These are phyloP conservation scores for Xestia ashworthii DNA, from an alignment of 2,888 invertebrate species.

Conservation along the genomic window DNA sequence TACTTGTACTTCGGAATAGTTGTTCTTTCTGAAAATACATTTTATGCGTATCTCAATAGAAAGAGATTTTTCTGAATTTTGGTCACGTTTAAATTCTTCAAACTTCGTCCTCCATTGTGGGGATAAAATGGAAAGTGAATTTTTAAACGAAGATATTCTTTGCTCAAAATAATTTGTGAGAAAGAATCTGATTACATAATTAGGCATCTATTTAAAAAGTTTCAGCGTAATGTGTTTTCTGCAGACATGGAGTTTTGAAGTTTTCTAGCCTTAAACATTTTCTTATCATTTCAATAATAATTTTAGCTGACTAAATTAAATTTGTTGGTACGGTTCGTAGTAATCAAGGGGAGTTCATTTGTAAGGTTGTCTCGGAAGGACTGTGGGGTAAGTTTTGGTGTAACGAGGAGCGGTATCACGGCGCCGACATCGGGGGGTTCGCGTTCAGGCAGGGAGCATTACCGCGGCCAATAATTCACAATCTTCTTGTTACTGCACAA, in stretches of 20 bases:
- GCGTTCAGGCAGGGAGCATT: conserved; percentile 68
- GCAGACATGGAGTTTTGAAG: conserved; percentile 39
- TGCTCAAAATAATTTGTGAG: conserved; percentile 61
- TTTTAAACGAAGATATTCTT: conserved; percentile 67
- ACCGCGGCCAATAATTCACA: conserved; percentile 83
- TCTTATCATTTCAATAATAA: conserved; percentile 39
- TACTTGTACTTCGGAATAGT: conserved; percentile 37
- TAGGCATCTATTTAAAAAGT: conserved; percentile 58
- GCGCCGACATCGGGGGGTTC: conserved; percentile 45
- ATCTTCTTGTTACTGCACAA: conserved; percentile 83
- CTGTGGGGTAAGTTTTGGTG: conserved; percentile 49
- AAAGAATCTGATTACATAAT: conserved; percentile 62
- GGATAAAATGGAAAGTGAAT: conserved; percentile 70
- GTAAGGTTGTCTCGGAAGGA: conserved; percentile 30
- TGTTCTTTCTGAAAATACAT: conserved; percentile 30
- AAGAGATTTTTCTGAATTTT: conserved; percentile 63
- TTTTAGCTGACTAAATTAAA: conserved; percentile 49
- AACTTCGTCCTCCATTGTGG: conserved; percentile 71
- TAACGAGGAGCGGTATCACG: conserved; percentile 45
- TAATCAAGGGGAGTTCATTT: conserved; percentile 56
- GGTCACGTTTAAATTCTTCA: conserved; percentile 77
- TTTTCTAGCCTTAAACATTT: conserved; percentile 33
- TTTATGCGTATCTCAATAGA: conserved; percentile 27
- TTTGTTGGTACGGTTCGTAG: conserved; percentile 34
- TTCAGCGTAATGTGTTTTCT: conserved; percentile 40